Percentiles rank a stretch among this genome's conserved stretches.
Evolutionary conservation across 1,140 invertebrate genomes (phyloP).

Genomic region (Samia ricini): DNA sequence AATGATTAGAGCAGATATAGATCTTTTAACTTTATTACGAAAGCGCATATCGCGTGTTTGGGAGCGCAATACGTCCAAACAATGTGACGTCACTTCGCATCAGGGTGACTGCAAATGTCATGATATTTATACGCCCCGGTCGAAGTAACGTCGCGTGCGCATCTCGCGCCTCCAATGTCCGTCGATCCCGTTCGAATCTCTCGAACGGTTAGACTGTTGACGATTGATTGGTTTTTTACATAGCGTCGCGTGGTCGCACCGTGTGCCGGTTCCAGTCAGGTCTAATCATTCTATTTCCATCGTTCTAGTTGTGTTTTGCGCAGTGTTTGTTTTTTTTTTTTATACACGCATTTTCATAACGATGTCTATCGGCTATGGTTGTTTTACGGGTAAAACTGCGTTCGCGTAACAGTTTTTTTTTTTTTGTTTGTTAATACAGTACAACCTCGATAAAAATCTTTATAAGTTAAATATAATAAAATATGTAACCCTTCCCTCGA

Average conservation of each 20-base stretch:
- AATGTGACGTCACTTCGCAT: constrained; percentile 1
- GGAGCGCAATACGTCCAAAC: constrained; percentile 10
- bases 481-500: no score
- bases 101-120: constrained; percentile 49
- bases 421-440: no score
- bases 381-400: background rate
- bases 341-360: constrained; percentile 8
- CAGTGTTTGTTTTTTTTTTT: no score
- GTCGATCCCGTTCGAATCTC: constrained; percentile 36
- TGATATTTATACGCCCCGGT: constrained; percentile 51
- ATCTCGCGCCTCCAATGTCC: constrained; percentile 26
- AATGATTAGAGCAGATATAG: constrained; percentile 39
- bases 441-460: no score
- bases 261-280: background rate
- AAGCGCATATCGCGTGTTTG: constrained; percentile 46
- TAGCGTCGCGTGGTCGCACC: no score
- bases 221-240: constrained; percentile 35
- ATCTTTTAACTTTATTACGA: constrained; percentile 68
- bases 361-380: constrained; percentile 18
- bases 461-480: no score
- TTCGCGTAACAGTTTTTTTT: no score
- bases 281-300: constrained; percentile 33
- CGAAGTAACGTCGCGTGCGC: constrained; percentile 31
- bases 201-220: constrained; percentile 48
- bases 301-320: constrained; percentile 30